phyloP scores from a whole-genome alignment of 2,888 invertebrate species.

The Hirudinaria manillensis region DNA sequence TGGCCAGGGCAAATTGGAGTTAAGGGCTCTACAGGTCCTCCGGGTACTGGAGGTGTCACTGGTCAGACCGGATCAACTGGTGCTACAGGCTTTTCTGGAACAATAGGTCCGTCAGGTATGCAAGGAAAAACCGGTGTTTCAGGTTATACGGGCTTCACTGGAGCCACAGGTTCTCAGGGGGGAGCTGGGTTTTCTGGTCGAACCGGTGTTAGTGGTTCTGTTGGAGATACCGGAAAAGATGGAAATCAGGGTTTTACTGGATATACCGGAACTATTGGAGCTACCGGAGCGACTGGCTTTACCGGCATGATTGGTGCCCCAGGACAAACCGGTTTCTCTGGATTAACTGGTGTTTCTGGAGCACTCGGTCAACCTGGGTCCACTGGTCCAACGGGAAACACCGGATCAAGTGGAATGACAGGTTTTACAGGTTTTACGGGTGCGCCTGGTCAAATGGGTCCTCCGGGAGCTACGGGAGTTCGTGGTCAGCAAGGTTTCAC shows the following conservation, averaged over 20 bases:
- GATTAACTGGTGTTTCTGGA: constrained; percentile 36
- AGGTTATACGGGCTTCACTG: constrained; percentile 26
- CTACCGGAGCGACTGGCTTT: constrained; percentile 31
- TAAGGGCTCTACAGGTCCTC: neutral
- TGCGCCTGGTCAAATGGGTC: constrained; percentile 22
- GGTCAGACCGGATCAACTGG: constrained; percentile 16
- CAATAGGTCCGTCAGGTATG: constrained; percentile 13
- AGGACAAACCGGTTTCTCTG: constrained; percentile 34
- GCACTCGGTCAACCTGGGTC: constrained; percentile 55
- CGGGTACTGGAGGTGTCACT: constrained; percentile 14
- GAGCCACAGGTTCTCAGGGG: constrained; percentile 15
- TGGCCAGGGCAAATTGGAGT: neutral
- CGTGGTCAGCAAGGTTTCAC: constrained; percentile 25
- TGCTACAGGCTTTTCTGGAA: constrained; percentile 8
- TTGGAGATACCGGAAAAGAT: constrained; percentile 20
- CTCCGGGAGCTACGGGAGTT: constrained; percentile 25
- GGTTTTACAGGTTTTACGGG: constrained; percentile 31
- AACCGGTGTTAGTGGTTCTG: constrained; percentile 30
- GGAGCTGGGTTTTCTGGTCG: constrained; percentile 21
- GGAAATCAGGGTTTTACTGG: no score
- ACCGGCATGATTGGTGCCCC: constrained; percentile 34
- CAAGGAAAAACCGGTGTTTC: constrained; percentile 19
- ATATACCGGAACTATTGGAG: constrained; percentile 28
- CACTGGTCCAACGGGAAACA: constrained; percentile 57
- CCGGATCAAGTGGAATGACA: constrained; percentile 33